Conservation (phyloP, 1,140 invertebrate species). For the Macrobrachium rosenbergii region DNA sequence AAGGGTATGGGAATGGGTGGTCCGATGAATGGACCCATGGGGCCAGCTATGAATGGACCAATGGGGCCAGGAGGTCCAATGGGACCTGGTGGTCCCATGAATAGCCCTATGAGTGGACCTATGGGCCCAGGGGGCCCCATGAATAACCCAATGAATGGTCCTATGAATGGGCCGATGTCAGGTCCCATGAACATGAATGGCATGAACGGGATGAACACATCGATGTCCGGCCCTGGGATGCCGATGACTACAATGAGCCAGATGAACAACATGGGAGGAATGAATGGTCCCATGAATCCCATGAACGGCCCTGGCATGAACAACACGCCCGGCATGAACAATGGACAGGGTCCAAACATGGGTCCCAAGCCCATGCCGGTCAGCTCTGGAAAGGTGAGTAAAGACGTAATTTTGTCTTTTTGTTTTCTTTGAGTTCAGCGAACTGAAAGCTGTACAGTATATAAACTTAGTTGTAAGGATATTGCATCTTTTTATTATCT, state of each 20-base stretch:
- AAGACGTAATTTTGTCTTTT: constrained; percentile 55
- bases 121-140: constrained; percentile 66
- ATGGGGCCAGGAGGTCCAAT: constrained; percentile 66
- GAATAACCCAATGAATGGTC: constrained; percentile 69
- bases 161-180: constrained; percentile 67
- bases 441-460: background rate
- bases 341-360: constrained; percentile 67
- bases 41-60: constrained; percentile 66
- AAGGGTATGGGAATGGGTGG: constrained; percentile 64
- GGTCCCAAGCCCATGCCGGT: constrained; percentile 85
- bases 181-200: constrained; percentile 65
- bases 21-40: constrained; percentile 68
- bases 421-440: background rate
- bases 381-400: constrained; percentile 85
- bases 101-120: constrained; percentile 67
- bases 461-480: background rate
- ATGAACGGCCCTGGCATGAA: constrained; percentile 71
- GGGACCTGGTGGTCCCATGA: constrained; percentile 67
- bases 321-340: constrained; percentile 67
- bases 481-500: no score
- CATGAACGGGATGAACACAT: constrained; percentile 66
- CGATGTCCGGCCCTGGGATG: constrained; percentile 65
- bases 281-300: constrained; percentile 64
- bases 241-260: constrained; percentile 63
- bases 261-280: constrained; percentile 65